These are phyloP conservation scores for Smutsia gigantea DNA, from an alignment of 2,797 vertebrate species.

Conservation along the genomic window DNA sequence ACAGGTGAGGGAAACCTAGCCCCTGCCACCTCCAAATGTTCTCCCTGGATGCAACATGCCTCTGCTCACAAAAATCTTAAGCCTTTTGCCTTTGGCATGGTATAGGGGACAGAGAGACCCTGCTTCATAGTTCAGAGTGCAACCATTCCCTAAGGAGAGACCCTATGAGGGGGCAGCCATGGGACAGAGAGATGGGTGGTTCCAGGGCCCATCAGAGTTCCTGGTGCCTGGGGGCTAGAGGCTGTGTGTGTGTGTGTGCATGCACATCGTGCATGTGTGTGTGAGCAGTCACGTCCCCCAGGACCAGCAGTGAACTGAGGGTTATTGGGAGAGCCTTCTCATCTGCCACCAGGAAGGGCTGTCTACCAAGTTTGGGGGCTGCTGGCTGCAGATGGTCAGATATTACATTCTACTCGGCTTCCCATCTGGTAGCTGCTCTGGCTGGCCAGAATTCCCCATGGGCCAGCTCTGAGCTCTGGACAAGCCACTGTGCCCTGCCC, in stretches of 20 bases:
- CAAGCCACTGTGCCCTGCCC: background rate
- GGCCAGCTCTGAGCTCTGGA: conserved; percentile 55
- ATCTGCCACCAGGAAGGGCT: background rate
- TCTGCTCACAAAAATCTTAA: background rate
- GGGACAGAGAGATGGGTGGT: background rate
- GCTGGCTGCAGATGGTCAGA: conserved; percentile 62
- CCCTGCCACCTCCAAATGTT: too few relatives aligned
- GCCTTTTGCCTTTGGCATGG: background rate
- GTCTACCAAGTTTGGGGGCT: background rate
- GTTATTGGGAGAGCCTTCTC: background rate
- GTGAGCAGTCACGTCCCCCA: background rate
- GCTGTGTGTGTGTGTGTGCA: fast-evolving
- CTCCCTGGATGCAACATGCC: fast-evolving
- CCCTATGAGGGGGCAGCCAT: too few relatives aligned
- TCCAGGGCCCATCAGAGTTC: background rate
- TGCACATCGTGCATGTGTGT: fast-evolving
- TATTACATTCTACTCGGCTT: conserved; percentile 56
- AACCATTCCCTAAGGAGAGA: background rate
- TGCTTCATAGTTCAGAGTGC: background rate
- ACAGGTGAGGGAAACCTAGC: background rate
- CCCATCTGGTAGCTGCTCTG: conserved; percentile 61
- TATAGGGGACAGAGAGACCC: background rate
- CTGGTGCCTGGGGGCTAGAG: background rate
- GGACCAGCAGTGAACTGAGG: background rate
- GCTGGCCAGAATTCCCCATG: background rate